Evolutionary conservation across 1,140 invertebrate genomes (phyloP), one percentile per base, ranked within the genome.

Genomic region (Heliothis virescens): DNA sequence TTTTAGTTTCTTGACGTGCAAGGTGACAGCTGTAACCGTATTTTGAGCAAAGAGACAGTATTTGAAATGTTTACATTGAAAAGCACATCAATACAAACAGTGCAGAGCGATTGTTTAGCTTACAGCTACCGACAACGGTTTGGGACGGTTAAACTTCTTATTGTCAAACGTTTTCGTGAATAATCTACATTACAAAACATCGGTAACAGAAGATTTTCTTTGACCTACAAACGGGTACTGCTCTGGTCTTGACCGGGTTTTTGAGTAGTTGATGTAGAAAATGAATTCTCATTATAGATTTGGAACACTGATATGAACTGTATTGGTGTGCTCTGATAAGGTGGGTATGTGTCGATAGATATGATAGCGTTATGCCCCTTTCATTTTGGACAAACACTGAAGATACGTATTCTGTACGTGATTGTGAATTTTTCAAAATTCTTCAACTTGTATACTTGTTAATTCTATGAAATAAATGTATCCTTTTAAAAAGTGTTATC

Each of bases 111-210:
- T 60, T 73, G 52, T 59, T 29, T 21, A 47, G 34, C 52, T 52
- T 53, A 55, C 16, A 48, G 10, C 16, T 29, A 11, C 26, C 52
- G 53, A 41, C 34, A 52, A 15, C 10, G 53, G 11, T 55, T 29
- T 11, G 15, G 21, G 50, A 21, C 72, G 21, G 73, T 76, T 76
- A 76, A 15, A 53, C n/a, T 34, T 5, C 59, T 62, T 76, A 29
- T 26, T 76, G 59, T 53, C 47, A 29, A 59, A 53, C 41, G 59
- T 76, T 62, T 34, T 65, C 59, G 48, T 76, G 74, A 21, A 63
- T 63, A 63, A 52, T 77, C 21, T 67, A 77, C 60, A 76, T 77
- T 65, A 67, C 75, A 57, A 77, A 67, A 75, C 69, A 55, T 50
- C 48, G 18, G 65, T 26, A 74, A 74, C 75, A 77, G 18, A 77